Evolutionary conservation across 2,888 invertebrate genomes (phyloP).

Genomic region (Automeris io): DNA sequence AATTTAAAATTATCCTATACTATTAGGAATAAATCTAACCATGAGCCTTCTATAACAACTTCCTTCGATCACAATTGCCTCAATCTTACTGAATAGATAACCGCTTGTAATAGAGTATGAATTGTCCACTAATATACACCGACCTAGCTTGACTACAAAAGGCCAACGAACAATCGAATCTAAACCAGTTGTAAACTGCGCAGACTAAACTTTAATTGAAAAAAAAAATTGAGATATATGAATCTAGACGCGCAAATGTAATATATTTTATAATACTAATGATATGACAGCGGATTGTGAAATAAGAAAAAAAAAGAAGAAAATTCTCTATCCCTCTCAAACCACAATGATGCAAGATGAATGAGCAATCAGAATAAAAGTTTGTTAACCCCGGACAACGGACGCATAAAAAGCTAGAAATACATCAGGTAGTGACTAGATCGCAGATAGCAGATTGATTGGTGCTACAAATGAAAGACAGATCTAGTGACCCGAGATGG

Average conservation of each 20-base stretch:
- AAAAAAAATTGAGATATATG: constrained; percentile 26
- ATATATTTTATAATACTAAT: constrained; percentile 34
- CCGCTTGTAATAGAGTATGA: constrained; percentile 30
- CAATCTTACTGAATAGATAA: constrained; percentile 53
- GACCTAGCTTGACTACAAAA: constrained; percentile 31
- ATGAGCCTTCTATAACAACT: constrained; percentile 50
- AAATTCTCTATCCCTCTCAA: constrained; percentile 48
- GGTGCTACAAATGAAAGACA: constrained; percentile 65
- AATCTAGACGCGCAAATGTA: constrained; percentile 30
- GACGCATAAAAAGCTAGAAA: constrained; percentile 74
- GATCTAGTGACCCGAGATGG: constrained; percentile 49
- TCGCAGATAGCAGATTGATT: constrained; percentile 71
- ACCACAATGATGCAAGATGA: constrained; percentile 73
- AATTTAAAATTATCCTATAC: neutral
- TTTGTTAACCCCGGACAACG: constrained; percentile 66
- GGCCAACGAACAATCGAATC: constrained; percentile 9
- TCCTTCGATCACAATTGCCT: constrained; percentile 58
- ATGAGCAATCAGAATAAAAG: constrained; percentile 70
- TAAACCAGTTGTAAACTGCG: constrained; percentile 3
- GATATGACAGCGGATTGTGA: constrained; percentile 30
- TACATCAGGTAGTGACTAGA: constrained; percentile 64
- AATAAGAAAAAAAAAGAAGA: constrained; percentile 22
- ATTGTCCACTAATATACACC: constrained; percentile 5
- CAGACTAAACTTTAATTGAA: constrained; percentile 10
- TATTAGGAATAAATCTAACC: neutral